Evolutionary conservation across 2,797 vertebrate species (phyloP).

Genomic region (Pteronotus mesoamericanus): DNA sequence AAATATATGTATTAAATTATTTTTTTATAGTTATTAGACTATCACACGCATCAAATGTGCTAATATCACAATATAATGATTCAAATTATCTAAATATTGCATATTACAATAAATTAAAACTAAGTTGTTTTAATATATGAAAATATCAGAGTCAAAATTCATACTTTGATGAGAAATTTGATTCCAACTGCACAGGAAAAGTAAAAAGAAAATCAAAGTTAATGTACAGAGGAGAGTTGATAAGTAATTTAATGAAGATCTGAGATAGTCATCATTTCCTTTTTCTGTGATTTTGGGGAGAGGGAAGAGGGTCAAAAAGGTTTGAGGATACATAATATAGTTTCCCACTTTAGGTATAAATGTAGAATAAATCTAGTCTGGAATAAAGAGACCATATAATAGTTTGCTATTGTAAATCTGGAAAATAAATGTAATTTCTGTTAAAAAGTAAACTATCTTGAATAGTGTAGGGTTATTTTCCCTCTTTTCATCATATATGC

Average conservation of each 20-base stretch:
- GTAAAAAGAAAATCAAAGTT: not conserved
- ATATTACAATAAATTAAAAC: not conserved
- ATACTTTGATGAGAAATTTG: not conserved
- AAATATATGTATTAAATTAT: constrained; percentile 9
- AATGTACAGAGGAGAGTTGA: not conserved
- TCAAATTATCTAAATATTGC: not conserved
- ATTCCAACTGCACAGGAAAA: not conserved
- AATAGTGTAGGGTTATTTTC: not conserved
- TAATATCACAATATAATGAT: not conserved
- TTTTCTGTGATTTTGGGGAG: not conserved
- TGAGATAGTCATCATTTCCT: not conserved
- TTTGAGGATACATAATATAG: not conserved
- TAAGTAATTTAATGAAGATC: not conserved
- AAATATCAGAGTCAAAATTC: not conserved
- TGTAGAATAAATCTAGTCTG: not conserved
- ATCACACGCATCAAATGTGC: not conserved
- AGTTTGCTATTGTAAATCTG: not conserved
- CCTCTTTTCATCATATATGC: not conserved
- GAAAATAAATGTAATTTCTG: not conserved
- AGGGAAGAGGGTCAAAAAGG: not conserved
- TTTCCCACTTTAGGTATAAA: not conserved
- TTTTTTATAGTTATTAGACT: not conserved
- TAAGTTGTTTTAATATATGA: not conserved
- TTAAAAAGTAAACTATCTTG: not conserved
- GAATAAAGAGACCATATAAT: not conserved